Base-by-base conservation (phyloP, 2,888 invertebrate genomes). In the Rotaria magnacalcarata region DNA sequence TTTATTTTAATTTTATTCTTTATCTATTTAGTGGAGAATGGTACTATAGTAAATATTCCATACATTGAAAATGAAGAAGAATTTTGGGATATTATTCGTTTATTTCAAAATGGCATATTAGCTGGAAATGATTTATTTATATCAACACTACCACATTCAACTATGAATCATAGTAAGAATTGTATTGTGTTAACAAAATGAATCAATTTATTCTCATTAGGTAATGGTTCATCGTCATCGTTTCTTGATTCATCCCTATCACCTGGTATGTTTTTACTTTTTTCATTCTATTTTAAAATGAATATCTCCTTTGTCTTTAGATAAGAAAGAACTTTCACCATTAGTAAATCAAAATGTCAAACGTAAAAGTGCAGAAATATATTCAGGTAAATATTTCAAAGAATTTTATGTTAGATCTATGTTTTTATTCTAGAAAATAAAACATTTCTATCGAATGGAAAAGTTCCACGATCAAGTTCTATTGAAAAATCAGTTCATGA, bases 401-500 rank as follows among this genome's bases (percentile, higher is more conserved):
- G 21, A 54, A 19, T 21, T 54, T 21, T 21, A 19, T 52, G 19
- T 54, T 21, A 21, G 3, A 54, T 54, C 14, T 54, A 21, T 54
- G 4, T 34, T 67, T 41, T 19, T 19, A 34, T 67, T 67, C 6
- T 19, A 67, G 67, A 67, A 16, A 67, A 67, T 67, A 41, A 34
- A 67, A 67, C 67, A 16, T 67, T 67, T 34, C 16, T 41, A 19
- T 8, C 0, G 0, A 67, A 67, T 67, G 67, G 67, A 5, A 80
- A 80, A 80, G 11, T 47, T 47, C 11, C 24, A 24, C 19, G 80
- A 80, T 47, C 43, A n/a, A 43, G 11, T 80, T 80, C 80, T 2
- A 47, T 24, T 14, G 80, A 80, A 47, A 80, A n/a, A 80, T 80
- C 80, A 11, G n/a, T 47, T 47, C 34, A 80, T 80, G 80, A 80